These are phyloP conservation scores for Nipponacmea schrenckii DNA, from an alignment of 2,888 invertebrate species.

Conservation along the genomic window DNA sequence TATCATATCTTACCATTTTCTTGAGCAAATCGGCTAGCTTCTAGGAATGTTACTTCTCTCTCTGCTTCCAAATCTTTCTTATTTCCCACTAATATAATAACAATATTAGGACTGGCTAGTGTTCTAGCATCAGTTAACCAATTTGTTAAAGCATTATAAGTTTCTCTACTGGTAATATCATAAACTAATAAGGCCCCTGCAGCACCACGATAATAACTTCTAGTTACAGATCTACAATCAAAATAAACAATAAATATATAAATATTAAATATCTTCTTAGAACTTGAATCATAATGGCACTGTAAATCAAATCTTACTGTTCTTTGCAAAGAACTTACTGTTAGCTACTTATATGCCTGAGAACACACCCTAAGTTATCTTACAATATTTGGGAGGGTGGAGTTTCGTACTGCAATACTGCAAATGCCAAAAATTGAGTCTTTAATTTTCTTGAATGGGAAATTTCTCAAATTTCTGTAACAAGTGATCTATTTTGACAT, in stretches of 20 bases:
- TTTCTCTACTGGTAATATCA: slow-evolving; percentile 70
- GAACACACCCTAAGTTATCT: too few species aligned
- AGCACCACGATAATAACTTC: slow-evolving; percentile 79
- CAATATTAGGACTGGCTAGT: slow-evolving; percentile 83
- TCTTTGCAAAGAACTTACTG: too few species aligned
- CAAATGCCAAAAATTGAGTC: too few species aligned
- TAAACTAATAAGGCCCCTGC: slow-evolving; percentile 71
- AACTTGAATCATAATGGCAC: background rate
- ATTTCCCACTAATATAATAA: slow-evolving; percentile 83
- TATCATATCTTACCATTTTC: slow-evolving; percentile 77
- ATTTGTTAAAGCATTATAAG: slow-evolving; percentile 71
- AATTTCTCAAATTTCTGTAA: too few species aligned
- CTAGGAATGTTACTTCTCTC: slow-evolving; percentile 83
- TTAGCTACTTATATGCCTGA: too few species aligned
- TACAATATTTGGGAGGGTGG: too few species aligned
- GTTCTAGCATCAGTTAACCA: slow-evolving; percentile 82
- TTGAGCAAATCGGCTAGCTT: slow-evolving; percentile 85
- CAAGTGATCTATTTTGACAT: too few species aligned
- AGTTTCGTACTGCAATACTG: too few species aligned
- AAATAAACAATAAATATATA: slow-evolving; percentile 26
- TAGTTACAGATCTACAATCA: slow-evolving; percentile 74
- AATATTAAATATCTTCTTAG: slow-evolving; percentile 7
- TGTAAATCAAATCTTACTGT: too few species aligned
- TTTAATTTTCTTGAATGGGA: too few species aligned
- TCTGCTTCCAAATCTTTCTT: slow-evolving; percentile 85